Conservation (phyloP, 1,140 invertebrate genomes). For the Druon quercuslanigerum region DNA sequence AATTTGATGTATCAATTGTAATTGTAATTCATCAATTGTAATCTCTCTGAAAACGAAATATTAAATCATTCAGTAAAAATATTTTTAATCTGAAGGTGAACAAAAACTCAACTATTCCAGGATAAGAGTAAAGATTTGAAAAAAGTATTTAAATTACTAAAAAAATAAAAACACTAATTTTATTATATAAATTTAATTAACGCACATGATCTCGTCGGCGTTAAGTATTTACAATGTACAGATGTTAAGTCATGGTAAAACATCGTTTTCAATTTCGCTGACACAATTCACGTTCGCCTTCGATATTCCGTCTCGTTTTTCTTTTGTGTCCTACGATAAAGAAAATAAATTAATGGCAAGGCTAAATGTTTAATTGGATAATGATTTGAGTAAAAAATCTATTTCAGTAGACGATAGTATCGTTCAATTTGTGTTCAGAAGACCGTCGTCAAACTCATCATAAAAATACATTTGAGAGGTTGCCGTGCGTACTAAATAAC, state of each 20-base stretch:
- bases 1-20: too few species aligned
- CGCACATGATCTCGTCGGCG: not conserved
- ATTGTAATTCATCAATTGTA: too few species aligned
- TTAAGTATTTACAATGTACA: constrained; percentile 3
- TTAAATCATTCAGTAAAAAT: too few species aligned
- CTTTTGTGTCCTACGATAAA: not conserved
- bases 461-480: constrained; percentile 13
- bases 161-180: not conserved
- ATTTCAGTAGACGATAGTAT: constrained; percentile 60
- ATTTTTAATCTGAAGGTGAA: too few species aligned
- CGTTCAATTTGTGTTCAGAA: constrained; percentile 68
- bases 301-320: not conserved
- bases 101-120: not conserved
- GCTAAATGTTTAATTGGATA: too few species aligned
- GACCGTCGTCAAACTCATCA: constrained; percentile 71
- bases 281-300: not conserved
- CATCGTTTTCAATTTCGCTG: not conserved
- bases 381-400: not conserved
- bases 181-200: constrained; percentile 21
- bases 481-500: too few species aligned
- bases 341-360: not conserved
- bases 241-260: constrained; percentile 12
- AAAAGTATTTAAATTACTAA: constrained; percentile 2
- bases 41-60: too few species aligned
- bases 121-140: not conserved